These are phyloP conservation scores for Eriocheir sinensis DNA, from an alignment of 1,140 invertebrate species.

Conservation along the genomic window DNA sequence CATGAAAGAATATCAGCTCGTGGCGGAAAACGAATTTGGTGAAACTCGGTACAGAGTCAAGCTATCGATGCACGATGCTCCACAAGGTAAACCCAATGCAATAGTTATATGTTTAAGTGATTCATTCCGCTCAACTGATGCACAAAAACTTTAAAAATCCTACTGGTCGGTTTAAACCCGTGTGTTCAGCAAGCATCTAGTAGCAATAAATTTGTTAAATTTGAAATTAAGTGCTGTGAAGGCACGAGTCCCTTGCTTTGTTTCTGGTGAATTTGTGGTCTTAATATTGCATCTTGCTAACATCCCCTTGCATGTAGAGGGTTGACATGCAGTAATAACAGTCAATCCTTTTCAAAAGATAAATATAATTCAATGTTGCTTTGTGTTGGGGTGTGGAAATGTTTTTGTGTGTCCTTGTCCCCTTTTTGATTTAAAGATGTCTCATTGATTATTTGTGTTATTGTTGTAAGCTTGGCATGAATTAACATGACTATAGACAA, in stretches of 20 bases:
- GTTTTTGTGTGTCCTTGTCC: not conserved
- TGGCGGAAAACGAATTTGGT: conserved; percentile 48
- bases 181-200: not conserved
- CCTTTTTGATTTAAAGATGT: not conserved
- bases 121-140: not conserved
- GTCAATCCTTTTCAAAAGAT: not conserved
- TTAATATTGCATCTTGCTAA: conserved; percentile 73
- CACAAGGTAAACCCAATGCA: conserved; percentile 66
- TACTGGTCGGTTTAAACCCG: too few relatives aligned
- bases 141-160: conserved; percentile 10
- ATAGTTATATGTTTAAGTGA: too few relatives aligned
- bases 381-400: not conserved
- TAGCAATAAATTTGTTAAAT: conserved; percentile 12
- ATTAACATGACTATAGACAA: not conserved
- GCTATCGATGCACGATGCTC: conserved; percentile 67
- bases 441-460: too few relatives aligned
- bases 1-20: conserved; percentile 42
- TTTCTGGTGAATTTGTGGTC: conserved; percentile 57
- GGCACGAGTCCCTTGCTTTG: conserved; percentile 12
- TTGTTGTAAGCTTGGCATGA: not conserved
- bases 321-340: conserved; percentile 55
- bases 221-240: conserved; percentile 33
- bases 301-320: conserved; percentile 68
- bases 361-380: not conserved
- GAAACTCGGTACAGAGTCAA: conserved; percentile 61